Conservation (phyloP, 2,888 invertebrate genomes). For the Toxonevra muliebris region DNA sequence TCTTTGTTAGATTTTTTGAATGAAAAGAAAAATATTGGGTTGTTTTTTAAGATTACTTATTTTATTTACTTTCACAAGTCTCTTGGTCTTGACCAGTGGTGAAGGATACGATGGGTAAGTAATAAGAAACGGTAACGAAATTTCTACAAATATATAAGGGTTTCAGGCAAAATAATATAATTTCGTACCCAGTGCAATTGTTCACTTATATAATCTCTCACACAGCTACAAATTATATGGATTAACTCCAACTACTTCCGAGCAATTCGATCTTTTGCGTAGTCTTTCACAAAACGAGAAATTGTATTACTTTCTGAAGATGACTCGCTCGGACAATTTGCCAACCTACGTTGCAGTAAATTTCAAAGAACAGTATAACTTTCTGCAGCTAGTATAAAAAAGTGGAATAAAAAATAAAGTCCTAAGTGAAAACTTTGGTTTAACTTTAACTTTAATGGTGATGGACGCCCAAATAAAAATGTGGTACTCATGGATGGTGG, state of each 20-base stretch:
- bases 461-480: slow-evolving; percentile 65
- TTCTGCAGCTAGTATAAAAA: slow-evolving; percentile 30
- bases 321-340: slow-evolving; percentile 42
- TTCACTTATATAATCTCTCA: too few species aligned
- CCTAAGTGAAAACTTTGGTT: slow-evolving; percentile 49
- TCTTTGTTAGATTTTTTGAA: too few species aligned
- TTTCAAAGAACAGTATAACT: slow-evolving; percentile 44
- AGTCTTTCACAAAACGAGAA: slow-evolving; percentile 40
- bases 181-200: too few species aligned
- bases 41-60: too few species aligned
- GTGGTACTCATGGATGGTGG: slow-evolving; percentile 69
- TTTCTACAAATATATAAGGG: too few species aligned
- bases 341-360: slow-evolving; percentile 51
- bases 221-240: slow-evolving; percentile 20
- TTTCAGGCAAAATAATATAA: too few species aligned
- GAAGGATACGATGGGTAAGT: too few species aligned
- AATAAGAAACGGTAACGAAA: too few species aligned
- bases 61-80: too few species aligned
- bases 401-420: slow-evolving; percentile 39
- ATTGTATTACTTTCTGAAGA: slow-evolving; percentile 52
- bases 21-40: too few species aligned
- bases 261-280: slow-evolving; percentile 44
- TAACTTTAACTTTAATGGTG: slow-evolving; percentile 70
- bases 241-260: slow-evolving; percentile 29
- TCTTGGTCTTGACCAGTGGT: too few species aligned